Percentiles rank a stretch among this genome's conserved stretches.
These are phyloP conservation scores for Drosophila prolongata DNA, from an alignment of 2,888 invertebrate species.

Conservation along the genomic window DNA sequence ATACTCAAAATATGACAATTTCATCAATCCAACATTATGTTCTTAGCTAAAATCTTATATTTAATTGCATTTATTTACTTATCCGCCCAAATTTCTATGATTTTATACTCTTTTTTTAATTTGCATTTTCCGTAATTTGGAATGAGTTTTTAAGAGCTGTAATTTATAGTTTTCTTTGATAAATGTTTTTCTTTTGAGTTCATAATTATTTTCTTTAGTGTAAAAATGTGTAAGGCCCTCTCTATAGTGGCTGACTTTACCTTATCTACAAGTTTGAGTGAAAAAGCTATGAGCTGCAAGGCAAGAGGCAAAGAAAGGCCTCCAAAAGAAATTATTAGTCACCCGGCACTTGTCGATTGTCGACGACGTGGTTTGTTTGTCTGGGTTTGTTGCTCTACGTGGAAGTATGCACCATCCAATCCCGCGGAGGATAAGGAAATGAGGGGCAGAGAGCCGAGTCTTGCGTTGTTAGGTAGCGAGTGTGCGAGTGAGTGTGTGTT, in stretches of 20 bases:
- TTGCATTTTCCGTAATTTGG: no score
- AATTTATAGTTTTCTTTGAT: no score
- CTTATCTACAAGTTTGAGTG: constrained; percentile 29
- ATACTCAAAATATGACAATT: no score
- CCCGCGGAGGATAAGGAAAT: not conserved
- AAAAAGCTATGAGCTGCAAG: constrained; percentile 3
- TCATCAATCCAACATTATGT: no score
- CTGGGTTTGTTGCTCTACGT: constrained; percentile 17
- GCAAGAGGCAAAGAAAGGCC: constrained; percentile 8
- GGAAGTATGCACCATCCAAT: constrained; percentile 24
- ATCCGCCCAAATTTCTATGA: no score
- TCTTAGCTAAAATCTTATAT: no score
- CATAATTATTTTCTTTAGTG: constrained; percentile 1
- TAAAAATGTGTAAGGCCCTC: not conserved
- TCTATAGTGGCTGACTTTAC: constrained; percentile 1
- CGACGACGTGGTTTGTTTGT: constrained; percentile 18
- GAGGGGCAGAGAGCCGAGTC: not conserved
- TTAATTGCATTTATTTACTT: no score
- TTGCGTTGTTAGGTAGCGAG: constrained; percentile 7
- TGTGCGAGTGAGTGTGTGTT: not conserved
- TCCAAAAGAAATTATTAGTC: constrained; percentile 28
- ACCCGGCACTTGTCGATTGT: constrained; percentile 29
- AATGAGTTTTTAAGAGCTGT: no score
- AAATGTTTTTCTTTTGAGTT: not conserved
- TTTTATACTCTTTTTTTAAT: no score